Conservation (phyloP, 2,113 vertebrate genomes). For the Barnardius zonarius region DNA sequence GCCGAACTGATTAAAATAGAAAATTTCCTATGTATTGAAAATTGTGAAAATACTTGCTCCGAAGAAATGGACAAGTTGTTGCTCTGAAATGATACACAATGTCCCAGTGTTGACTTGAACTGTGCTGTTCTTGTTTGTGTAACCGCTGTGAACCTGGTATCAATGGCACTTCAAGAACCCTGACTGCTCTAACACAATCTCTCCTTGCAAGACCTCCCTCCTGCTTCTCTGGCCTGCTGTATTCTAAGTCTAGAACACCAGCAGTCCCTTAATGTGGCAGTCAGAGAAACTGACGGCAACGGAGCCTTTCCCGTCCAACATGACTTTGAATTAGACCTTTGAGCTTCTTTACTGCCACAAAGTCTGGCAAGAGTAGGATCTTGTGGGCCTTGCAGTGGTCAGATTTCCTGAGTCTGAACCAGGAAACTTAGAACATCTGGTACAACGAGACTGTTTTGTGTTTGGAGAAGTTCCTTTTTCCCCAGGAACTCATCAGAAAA, state of each 20-base stretch:
- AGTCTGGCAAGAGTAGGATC: neutral
- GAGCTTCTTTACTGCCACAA: neutral
- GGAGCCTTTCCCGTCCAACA: neutral
- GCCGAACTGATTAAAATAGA: neutral
- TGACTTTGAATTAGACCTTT: neutral
- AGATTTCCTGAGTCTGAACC: neutral
- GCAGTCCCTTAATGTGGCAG: neutral
- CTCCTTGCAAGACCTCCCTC: neutral
- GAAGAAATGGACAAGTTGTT: neutral
- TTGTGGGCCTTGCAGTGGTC: neutral
- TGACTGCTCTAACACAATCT: neutral
- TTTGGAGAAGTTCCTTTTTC: neutral
- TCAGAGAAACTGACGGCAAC: neutral
- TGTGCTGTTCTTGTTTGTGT: neutral
- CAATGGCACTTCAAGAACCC: neutral
- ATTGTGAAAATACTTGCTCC: neutral
- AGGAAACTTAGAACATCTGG: neutral
- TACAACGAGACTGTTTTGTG: neutral
- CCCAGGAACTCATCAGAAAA: neutral
- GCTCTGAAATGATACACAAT: neutral
- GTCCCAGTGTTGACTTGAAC: neutral
- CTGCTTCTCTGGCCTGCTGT: neutral
- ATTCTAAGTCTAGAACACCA: neutral
- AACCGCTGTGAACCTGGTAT: neutral
- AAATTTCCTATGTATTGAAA: neutral